phyloP scores from a whole-genome alignment of 2,888 invertebrate species.

The Drosophila siamana region DNA sequence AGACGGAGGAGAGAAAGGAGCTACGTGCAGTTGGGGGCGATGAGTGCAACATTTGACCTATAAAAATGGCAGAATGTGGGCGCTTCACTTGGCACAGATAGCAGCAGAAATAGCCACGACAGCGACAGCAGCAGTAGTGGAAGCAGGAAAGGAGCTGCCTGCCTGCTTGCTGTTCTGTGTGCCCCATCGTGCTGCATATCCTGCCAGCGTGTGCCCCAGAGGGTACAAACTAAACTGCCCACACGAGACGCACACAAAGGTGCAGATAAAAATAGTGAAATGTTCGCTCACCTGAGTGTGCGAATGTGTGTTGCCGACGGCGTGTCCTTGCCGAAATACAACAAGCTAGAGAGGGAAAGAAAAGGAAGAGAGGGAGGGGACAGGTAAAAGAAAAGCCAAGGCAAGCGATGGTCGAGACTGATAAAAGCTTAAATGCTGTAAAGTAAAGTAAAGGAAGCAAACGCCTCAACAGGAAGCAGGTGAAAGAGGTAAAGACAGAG shows the following conservation, averaged over 20 bases:
- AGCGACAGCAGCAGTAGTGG: background rate
- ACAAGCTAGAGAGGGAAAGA: slow-evolving; percentile 14
- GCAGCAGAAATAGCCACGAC: slow-evolving; percentile 5
- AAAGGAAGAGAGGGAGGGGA: background rate
- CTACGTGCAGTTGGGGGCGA: background rate
- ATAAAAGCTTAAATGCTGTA: slow-evolving; percentile 54
- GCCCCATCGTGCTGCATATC: background rate
- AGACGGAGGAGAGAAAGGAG: background rate
- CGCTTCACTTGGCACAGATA: slow-evolving; percentile 36
- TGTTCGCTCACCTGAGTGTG: slow-evolving; percentile 16
- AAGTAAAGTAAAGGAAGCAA: slow-evolving; percentile 40
- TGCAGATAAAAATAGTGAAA: slow-evolving; percentile 49
- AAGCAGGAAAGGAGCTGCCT: background rate
- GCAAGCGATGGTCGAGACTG: slow-evolving; percentile 62
- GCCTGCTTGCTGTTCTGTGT: too few species aligned
- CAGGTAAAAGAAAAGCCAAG: slow-evolving; percentile 27
- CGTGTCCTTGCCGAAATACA: slow-evolving; percentile 71
- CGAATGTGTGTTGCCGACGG: slow-evolving; percentile 29
- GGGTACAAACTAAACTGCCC: slow-evolving; percentile 53
- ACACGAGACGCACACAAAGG: slow-evolving; percentile 50
- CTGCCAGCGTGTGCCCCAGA: background rate
- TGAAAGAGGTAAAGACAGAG: too few species aligned
- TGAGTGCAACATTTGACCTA: slow-evolving; percentile 61
- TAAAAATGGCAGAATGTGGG: slow-evolving; percentile 51
- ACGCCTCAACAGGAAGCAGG: slow-evolving; percentile 24